phyloP scores from a whole-genome alignment of 2,113 vertebrate genomes.

The Centropus unirufus region DNA sequence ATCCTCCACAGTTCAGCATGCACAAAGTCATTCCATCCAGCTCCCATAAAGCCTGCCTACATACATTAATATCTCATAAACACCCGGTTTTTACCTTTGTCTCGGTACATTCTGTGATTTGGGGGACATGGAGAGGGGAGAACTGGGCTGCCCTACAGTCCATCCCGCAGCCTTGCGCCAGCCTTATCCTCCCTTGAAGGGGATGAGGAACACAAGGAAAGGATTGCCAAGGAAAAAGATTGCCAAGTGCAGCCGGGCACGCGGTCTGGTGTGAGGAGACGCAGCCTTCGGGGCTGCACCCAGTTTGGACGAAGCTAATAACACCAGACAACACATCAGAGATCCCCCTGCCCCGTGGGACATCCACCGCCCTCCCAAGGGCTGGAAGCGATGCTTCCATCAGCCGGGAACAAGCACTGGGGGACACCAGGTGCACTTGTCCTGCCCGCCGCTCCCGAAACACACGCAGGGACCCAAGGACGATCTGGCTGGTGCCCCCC shows the following conservation, averaged over 20 bases:
- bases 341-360: accelerated
- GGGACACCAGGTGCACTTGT: background rate
- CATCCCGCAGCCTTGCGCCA: background rate
- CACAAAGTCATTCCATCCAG: slow-evolving; percentile 2
- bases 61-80: background rate
- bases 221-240: too few relatives aligned
- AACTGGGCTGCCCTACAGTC: background rate
- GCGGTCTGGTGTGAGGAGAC: too few relatives aligned
- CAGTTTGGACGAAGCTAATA: background rate
- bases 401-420: background rate
- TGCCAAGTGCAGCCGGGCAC: too few relatives aligned
- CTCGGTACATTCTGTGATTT: background rate
- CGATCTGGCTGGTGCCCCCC: background rate
- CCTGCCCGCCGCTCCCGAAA: background rate
- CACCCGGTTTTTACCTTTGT: background rate
- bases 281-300: background rate
- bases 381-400: background rate
- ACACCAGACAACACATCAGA: background rate
- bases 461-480: background rate
- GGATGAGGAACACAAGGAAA: too few relatives aligned
- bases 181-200: background rate
- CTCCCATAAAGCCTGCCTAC: background rate
- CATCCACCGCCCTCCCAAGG: background rate
- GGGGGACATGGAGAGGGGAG: background rate
- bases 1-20: slow-evolving; percentile 19